Percentiles rank a stretch among this genome's conserved stretches.
Conservation (phyloP, 2,888 invertebrate genomes). For the Phyllotreta striolata region DNA sequence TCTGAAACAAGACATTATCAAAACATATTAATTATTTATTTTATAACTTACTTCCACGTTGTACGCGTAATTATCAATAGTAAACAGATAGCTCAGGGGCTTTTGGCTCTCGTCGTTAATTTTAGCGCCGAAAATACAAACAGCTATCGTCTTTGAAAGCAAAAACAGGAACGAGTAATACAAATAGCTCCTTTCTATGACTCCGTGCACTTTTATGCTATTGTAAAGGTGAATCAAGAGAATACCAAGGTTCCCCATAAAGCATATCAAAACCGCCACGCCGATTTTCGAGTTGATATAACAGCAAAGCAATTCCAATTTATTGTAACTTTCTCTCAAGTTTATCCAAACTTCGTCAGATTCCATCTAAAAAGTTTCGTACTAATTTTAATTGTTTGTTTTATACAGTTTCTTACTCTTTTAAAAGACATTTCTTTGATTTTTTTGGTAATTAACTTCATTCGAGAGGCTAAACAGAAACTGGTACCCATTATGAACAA, state of each 20-base stretch:
- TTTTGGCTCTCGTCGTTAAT: slow-evolving; percentile 63
- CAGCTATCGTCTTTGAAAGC: slow-evolving; percentile 62
- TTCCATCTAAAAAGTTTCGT: slow-evolving; percentile 33
- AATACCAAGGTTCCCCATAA: slow-evolving; percentile 45
- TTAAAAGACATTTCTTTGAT: slow-evolving; percentile 27
- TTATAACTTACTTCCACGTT: slow-evolving; percentile 38
- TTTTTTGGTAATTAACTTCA: slow-evolving; percentile 49
- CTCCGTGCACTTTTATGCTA: slow-evolving; percentile 22
- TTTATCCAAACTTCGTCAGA: slow-evolving; percentile 40
- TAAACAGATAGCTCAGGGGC: slow-evolving; percentile 44
- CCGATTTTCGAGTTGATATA: slow-evolving; percentile 44
- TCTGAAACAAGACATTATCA: slow-evolving; percentile 19
- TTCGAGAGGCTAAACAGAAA: slow-evolving; percentile 50
- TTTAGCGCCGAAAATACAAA: slow-evolving; percentile 68
- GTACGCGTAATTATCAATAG: slow-evolving; percentile 43
- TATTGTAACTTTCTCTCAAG: slow-evolving; percentile 47
- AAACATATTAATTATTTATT: neutral
- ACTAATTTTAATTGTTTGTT: slow-evolving; percentile 16
- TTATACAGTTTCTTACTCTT: slow-evolving; percentile 36
- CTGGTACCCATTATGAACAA: slow-evolving; percentile 55
- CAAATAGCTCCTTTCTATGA: slow-evolving; percentile 21
- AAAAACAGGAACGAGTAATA: slow-evolving; percentile 28
- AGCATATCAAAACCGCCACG: slow-evolving; percentile 45
- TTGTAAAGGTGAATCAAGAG: slow-evolving; percentile 46
- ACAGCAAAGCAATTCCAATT: slow-evolving; percentile 41